Conservation (phyloP, 2,797 vertebrate species). For the Melanotaenia maccullochi region DNA sequence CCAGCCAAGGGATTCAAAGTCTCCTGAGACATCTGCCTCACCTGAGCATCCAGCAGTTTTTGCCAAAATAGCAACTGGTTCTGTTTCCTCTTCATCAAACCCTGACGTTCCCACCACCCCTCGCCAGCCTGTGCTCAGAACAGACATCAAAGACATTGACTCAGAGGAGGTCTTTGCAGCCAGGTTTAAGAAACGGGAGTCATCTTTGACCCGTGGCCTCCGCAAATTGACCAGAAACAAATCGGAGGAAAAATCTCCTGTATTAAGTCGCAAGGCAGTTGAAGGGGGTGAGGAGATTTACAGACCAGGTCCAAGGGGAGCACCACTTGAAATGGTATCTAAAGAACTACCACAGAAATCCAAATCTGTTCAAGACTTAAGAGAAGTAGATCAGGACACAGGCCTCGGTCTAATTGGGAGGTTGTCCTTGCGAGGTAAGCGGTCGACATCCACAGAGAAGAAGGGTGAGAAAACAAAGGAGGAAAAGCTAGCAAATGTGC, state of each 20-base stretch:
- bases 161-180: conserved; percentile 95
- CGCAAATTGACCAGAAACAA: conserved; percentile 88
- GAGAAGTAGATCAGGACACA: conserved; percentile 83
- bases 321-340: conserved; percentile 88
- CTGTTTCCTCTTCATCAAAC: conserved; percentile 39
- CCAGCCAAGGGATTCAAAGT: conserved; percentile 16
- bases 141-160: conserved; percentile 90
- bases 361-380: conserved; percentile 92
- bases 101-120: conserved; percentile 39
- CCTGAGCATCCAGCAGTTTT: conserved; percentile 82
- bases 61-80: conserved; percentile 75
- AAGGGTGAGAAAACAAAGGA: conserved; percentile 80
- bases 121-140: conserved; percentile 65
- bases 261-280: conserved; percentile 55
- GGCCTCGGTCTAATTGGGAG: conserved; percentile 86
- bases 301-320: conserved; percentile 87
- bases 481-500: conserved; percentile 69
- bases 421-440: conserved; percentile 86
- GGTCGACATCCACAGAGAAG: conserved; percentile 84
- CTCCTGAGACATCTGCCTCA: conserved; percentile 26
- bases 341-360: conserved; percentile 84
- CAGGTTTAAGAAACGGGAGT: conserved; percentile 92
- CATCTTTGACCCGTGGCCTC: conserved; percentile 89
- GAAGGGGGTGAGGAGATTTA: conserved; percentile 89
- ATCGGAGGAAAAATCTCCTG: conserved; percentile 87